Base-by-base conservation (phyloP, 2,888 invertebrate species). In the Cantharis lateralis region DNA sequence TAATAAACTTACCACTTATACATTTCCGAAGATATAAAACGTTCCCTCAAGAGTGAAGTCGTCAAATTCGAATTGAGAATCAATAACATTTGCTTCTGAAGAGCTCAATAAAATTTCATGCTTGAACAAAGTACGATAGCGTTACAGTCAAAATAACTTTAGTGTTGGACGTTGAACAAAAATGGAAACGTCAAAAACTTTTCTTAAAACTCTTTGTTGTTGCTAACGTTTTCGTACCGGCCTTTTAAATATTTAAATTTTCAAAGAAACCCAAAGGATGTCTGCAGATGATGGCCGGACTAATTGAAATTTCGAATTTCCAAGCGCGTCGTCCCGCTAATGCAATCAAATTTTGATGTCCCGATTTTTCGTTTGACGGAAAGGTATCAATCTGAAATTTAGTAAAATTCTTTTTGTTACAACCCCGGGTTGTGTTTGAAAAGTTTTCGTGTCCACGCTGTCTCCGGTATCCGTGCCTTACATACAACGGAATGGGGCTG, bases 81-180 rank as follows among this genome's bases (percentile, higher is more conserved):
- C 75, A 75, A 78, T 78, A 78, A 75, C 74, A 75, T 75, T 75
- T 75, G 75, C 75, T 78, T 70, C 68, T 75, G 78, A 78, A 78
- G 75, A 75, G 75, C 24, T 70, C 72, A 71, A 70, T 78, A 78
- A 78, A 78, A 78, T 78, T 78, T 78, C 78, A 75, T 72, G 78
- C 78, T 78, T 15, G 72, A 78, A 78, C 78, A 78, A 78, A 78
- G 78, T 78, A 78, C 78, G 78, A 75, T 75, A 78, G 75, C 78
- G 78, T 78, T 78, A 78, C 72, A 78, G 75, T 75, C 78, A 75
- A 75, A 78, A 78, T 78, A 78, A 78, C 72, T 78, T 76, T 75
- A 78, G 72, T 72, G 72, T 75, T 75, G 75, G 70, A 72, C 78
- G 75, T 78, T 78, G 72, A 78, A 71, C 62, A 68, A 18, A 62